Evolutionary conservation across 2,888 invertebrate genomes (phyloP), one percentile per base, ranked within the genome.

Genomic region (Ischnus inquisitorius): DNA sequence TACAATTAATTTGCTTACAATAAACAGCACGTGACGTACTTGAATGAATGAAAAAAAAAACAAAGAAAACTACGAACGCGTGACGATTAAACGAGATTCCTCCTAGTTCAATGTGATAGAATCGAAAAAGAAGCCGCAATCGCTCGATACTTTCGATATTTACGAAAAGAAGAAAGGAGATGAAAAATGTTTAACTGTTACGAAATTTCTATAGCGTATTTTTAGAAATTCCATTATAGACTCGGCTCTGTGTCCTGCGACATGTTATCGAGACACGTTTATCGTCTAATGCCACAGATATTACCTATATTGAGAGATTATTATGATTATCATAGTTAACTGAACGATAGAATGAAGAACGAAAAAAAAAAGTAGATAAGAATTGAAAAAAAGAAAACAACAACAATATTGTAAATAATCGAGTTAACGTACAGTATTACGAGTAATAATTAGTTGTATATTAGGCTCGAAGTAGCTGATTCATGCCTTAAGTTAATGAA

Each of bases 391-490:
- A 46, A 88, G 79, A 75, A 75, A 83, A 87, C 88, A 87, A 72
- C 89, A 83, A 87, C 88, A 87, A 72, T 89, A 89, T 87, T 93
- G 92, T 93, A 93, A 90, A 93, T 93, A 93, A 90, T 91, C 85
- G 91, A 91, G 90, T 90, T 92, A 92, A 90, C 84, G 89, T 89
- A 90, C 93, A 93, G 93, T 93, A 93, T 93, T 93, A 93, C 89
- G 89, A 92, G 87, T 92, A 92, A 92, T 92, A 91, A 92, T 89
- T 91, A 92, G 90, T 84, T 72, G 87, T 90, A 60, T 25, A 60
- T 60, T 60, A 91, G 88, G 87, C 85, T 90, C 86, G 84, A 86
- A 90, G 89, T 87, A 91, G 87, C 88, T 90, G 83, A 83, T 90
- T 90, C 90, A 90, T 82, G 90, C 90, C 90, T 91, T 91, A 90